phyloP scores from a whole-genome alignment of 2,797 vertebrate species.

The Pseudopleuronectes americanus region DNA sequence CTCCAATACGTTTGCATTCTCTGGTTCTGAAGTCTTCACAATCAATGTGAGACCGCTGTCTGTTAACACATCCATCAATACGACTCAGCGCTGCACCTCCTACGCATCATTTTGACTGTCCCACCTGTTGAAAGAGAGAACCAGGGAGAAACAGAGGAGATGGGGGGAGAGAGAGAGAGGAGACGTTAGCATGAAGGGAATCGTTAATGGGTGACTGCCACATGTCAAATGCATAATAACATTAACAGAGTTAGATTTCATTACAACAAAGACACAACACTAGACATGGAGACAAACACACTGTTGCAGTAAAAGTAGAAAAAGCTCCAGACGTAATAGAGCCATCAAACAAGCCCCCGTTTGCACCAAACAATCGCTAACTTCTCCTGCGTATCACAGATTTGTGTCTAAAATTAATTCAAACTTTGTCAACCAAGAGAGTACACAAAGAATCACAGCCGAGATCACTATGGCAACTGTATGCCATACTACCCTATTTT shows the following conservation, averaged over 20 bases:
- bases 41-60: slow-evolving; percentile 91
- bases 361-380: slow-evolving; percentile 59
- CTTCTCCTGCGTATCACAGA: slow-evolving; percentile 63
- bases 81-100: slow-evolving; percentile 87
- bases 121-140: slow-evolving; percentile 84
- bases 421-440: slow-evolving; percentile 77
- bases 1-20: slow-evolving; percentile 90
- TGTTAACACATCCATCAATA: slow-evolving; percentile 97
- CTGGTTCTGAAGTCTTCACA: slow-evolving; percentile 89
- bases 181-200: slow-evolving; percentile 31
- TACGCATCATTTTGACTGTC: slow-evolving; percentile 88
- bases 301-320: slow-evolving; percentile 41
- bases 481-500: slow-evolving; percentile 82
- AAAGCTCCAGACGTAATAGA: slow-evolving; percentile 45
- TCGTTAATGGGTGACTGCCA: slow-evolving; percentile 33
- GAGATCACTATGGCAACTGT: slow-evolving; percentile 85
- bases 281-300: slow-evolving; percentile 17
- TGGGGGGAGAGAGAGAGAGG: slow-evolving; percentile 36
- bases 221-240: slow-evolving; percentile 37
- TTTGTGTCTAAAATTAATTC: slow-evolving; percentile 71
- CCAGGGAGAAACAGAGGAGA: slow-evolving; percentile 38
- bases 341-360: slow-evolving; percentile 52
- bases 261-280: slow-evolving; percentile 38
- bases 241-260: slow-evolving; percentile 35
- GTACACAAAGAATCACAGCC: slow-evolving; percentile 75